Evolutionary conservation across 2,113 vertebrate genomes (phyloP).

Genomic region (Entelurus aequoreus): DNA sequence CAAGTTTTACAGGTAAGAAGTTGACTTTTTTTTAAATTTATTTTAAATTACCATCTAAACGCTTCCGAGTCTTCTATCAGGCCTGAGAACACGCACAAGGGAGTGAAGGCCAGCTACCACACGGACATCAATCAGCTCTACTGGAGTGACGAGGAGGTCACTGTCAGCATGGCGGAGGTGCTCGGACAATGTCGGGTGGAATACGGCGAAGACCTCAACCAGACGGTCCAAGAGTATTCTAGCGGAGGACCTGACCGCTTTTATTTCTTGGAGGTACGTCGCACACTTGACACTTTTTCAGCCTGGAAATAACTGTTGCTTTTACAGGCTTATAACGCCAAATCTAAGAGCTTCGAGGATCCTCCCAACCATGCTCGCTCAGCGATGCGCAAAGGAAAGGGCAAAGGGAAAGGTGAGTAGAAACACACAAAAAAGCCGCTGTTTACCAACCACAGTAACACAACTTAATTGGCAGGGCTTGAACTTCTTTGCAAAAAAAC

Average conservation of each 20-base stretch:
- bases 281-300: background rate
- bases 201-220: conserved; percentile 84
- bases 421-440: too few relatives aligned
- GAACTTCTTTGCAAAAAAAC: too few relatives aligned
- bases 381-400: conserved; percentile 84
- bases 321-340: conserved; percentile 87
- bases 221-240: conserved; percentile 83
- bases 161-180: conserved; percentile 77
- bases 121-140: conserved; percentile 92
- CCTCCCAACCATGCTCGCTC: conserved; percentile 92
- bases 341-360: conserved; percentile 88
- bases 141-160: conserved; percentile 91
- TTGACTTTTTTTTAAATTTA: background rate
- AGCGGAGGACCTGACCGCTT: conserved; percentile 80
- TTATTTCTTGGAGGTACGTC: conserved; percentile 88
- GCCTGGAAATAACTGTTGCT: background rate
- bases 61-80: conserved; percentile 46
- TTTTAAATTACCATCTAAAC: background rate
- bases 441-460: too few relatives aligned
- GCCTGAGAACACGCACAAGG: conserved; percentile 93
- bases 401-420: conserved; percentile 88
- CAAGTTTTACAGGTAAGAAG: conserved; percentile 86
- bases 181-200: conserved; percentile 85
- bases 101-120: conserved; percentile 83
- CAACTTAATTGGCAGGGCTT: too few relatives aligned